Evolutionary conservation across 1,140 invertebrate genomes (phyloP).

Genomic region (Mylabris phalerata): DNA sequence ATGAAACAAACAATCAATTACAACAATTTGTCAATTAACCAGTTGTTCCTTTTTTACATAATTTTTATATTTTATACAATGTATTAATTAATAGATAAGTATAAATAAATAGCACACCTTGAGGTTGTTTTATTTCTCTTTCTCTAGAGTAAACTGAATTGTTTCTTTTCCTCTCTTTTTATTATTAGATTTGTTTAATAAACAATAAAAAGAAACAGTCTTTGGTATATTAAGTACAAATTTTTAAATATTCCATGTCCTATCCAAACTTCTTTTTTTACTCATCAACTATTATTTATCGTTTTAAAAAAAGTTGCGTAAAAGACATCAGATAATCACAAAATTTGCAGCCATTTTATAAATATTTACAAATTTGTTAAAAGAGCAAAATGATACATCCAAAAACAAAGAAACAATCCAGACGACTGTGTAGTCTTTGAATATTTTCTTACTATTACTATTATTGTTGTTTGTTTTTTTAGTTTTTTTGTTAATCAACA

Average conservation of each 20-base stretch:
- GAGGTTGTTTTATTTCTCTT: conserved; percentile 1
- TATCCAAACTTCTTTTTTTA: not conserved
- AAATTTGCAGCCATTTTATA: conserved; percentile 6
- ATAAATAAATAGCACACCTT: conserved; percentile 24
- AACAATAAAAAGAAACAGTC: conserved; percentile 18
- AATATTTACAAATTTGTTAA: not conserved
- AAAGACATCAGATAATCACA: conserved; percentile 10
- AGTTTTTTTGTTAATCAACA: not conserved
- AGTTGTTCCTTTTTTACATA: conserved; percentile 9
- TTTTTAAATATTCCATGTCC: conserved; percentile 1
- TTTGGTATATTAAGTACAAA: conserved; percentile 26
- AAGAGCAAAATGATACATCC: conserved; percentile 5
- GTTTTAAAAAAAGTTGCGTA: too few relatives aligned
- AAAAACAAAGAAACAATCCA: conserved; percentile 21
- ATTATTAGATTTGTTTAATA: not conserved
- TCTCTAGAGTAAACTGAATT: conserved; percentile 9
- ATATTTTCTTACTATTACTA: not conserved
- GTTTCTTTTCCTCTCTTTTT: conserved; percentile 10
- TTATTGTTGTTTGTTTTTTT: not conserved
- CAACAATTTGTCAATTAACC: not conserved
- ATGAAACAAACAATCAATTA: too few relatives aligned
- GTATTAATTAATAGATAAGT: conserved; percentile 1
- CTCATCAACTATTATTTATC: too few relatives aligned
- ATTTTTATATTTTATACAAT: not conserved
- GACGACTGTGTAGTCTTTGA: not conserved